A percentile compares a stretch with the other conserved stretches of the same genome.
phyloP scores from a whole-genome alignment of 2,797 vertebrate species.

The Molossus alvarezi region DNA sequence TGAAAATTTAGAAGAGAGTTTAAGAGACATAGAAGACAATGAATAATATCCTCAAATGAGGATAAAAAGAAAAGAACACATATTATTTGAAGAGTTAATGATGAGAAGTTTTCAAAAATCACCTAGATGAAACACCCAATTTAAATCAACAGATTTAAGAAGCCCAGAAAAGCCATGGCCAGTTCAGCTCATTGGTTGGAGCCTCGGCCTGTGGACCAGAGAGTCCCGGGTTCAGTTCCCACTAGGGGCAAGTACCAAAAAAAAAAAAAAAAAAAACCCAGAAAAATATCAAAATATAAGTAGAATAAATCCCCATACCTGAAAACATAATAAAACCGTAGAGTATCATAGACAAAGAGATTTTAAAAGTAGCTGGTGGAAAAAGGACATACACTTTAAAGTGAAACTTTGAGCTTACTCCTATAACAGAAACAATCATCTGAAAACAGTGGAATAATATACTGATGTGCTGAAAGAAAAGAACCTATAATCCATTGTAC shows the following conservation, averaged over 20 bases:
- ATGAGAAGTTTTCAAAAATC: neutral
- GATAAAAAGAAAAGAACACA: neutral
- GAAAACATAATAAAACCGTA: neutral
- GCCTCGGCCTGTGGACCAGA: too few species aligned
- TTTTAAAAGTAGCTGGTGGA: neutral
- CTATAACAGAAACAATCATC: neutral
- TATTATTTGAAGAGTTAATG: neutral
- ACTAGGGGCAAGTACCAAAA: too few species aligned
- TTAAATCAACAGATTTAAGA: constrained; percentile 27
- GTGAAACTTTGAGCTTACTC: neutral
- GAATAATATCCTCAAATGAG: neutral
- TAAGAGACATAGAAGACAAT: neutral
- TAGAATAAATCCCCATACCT: neutral
- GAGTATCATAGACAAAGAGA: neutral
- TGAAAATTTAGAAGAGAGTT: neutral
- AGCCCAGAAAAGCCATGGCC: neutral
- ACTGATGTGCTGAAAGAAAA: neutral
- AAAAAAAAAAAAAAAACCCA: neutral
- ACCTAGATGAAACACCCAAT: neutral
- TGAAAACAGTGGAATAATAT: neutral
- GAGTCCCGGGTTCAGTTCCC: too few species aligned
- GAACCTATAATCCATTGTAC: neutral
- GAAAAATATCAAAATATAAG: neutral
- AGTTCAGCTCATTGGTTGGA: too few species aligned
- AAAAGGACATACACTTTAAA: neutral